A percentile compares a stretch with the other conserved stretches of the same genome.
phyloP scores from a whole-genome alignment of 2,888 invertebrate species.

The Lochmaea capreae region DNA sequence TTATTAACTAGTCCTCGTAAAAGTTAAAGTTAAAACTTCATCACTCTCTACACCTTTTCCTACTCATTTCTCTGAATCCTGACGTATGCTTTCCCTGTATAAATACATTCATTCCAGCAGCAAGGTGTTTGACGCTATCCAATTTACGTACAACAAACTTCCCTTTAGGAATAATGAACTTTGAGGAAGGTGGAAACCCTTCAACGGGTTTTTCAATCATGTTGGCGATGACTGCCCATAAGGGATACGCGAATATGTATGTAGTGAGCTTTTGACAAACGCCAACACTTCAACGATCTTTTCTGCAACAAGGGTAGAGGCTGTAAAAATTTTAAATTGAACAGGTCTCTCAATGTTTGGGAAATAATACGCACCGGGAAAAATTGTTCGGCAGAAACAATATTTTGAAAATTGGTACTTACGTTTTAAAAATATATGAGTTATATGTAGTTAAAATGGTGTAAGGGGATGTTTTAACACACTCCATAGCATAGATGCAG shows the following conservation, averaged over 20 bases:
- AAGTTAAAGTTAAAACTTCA: too few relatives aligned
- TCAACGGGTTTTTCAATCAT: constrained; percentile 33
- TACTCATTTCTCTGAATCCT: too few relatives aligned
- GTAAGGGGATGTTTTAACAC: too few relatives aligned
- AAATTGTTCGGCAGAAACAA: not conserved
- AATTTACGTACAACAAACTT: constrained; percentile 37
- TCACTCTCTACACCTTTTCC: too few relatives aligned
- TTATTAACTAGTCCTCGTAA: constrained; percentile 9
- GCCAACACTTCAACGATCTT: constrained; percentile 8
- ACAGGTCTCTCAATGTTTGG: not conserved
- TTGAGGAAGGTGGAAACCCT: constrained; percentile 29
- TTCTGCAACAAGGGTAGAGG: not conserved
- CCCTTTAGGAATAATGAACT: constrained; percentile 30
- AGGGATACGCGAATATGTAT: constrained; percentile 1
- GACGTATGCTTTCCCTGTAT: not conserved
- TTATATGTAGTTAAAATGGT: too few relatives aligned
- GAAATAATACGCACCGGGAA: not conserved
- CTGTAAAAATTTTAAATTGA: constrained; percentile 5
- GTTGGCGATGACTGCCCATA: constrained; percentile 15
- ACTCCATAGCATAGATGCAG: too few relatives aligned
- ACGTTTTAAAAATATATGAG: too few relatives aligned
- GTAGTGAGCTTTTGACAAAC: constrained; percentile 1
- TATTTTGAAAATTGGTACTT: not conserved
- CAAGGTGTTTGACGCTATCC: constrained; percentile 13
- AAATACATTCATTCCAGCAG: not conserved